Evolutionary conservation across 92 coral and sea anemone species (phyloP), one percentile per base, ranked within the genome.

Genomic region (Phenganax stokvisi): DNA sequence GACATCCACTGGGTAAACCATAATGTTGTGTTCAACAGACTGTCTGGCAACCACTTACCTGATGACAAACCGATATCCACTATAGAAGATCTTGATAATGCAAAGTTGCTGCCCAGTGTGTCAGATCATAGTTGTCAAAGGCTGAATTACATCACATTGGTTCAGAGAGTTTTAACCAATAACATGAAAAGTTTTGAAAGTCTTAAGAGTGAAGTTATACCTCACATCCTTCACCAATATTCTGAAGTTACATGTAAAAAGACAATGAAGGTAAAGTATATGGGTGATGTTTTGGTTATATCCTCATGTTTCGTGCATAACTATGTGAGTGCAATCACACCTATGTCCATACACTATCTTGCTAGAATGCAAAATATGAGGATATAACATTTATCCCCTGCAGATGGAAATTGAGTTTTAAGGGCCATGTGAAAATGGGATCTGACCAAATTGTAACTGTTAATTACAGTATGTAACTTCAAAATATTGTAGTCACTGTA

Each of bases 1-100:
- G 47, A 37, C 47, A 37, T 37, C 47, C 47, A 37, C 47, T 37
- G 47, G 47, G 47, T 37, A 37, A 79, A 77, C 56, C 78, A 79
- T 57, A 71, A 55, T 20, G 72, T 65, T 37, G 77, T 84, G 6
- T 76, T 68, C 27, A 84, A 77, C 87, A 29, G 79, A 60, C 47
- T 84, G 44, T 77, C 78, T 54, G 87, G 87, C 9, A 84, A 84
- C 79, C 77, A 84, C 55, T 69, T 84, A 54, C 84, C 87, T 15
- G 84, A 83, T 83, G 86, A 84, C 71, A 78, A 78, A 52, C 84
- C 87, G 17, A 51, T 56, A 9, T 51, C 56, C 28, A 63, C 53
- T 76, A 67, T 78, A 56, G 17, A 56, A 73, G 51, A 77, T 25
- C 72, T 84, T 56, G 84, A 84, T 67, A 84, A 84, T 44, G 47